These are phyloP conservation scores for Nipponia nippon DNA, from an alignment of 2,113 vertebrate species.

Conservation along the genomic window DNA sequence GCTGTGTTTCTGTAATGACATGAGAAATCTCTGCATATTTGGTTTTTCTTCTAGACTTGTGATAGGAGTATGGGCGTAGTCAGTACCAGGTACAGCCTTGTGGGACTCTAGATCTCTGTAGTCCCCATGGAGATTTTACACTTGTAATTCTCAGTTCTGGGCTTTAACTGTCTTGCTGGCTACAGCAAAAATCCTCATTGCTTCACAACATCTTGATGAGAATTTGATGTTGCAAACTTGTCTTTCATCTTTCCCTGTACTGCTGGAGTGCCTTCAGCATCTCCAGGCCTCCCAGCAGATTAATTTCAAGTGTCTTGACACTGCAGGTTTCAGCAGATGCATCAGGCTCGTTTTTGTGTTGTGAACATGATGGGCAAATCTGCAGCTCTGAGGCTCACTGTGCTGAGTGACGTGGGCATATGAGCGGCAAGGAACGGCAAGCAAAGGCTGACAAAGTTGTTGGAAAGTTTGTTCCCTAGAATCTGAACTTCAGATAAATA, in stretches of 20 bases:
- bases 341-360: fast-evolving
- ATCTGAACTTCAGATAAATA: background rate
- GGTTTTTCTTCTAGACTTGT: background rate
- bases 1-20: background rate
- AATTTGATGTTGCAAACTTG: background rate
- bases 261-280: background rate
- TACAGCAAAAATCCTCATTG: background rate
- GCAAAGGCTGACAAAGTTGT: background rate
- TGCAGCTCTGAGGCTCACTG: fast-evolving
- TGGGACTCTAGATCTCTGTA: background rate
- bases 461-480: background rate
- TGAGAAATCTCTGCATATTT: background rate
- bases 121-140: background rate
- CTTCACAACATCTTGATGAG: background rate
- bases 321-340: background rate
- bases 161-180: background rate
- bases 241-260: background rate
- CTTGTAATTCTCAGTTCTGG: background rate
- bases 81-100: background rate
- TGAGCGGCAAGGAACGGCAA: background rate
- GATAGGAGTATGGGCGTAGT: background rate
- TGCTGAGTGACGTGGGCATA: background rate
- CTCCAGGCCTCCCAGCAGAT: background rate
- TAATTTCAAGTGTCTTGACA: background rate
- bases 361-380: background rate